Conservation (phyloP, 2,888 invertebrate genomes). For the Drosophila gaucha region DNA sequence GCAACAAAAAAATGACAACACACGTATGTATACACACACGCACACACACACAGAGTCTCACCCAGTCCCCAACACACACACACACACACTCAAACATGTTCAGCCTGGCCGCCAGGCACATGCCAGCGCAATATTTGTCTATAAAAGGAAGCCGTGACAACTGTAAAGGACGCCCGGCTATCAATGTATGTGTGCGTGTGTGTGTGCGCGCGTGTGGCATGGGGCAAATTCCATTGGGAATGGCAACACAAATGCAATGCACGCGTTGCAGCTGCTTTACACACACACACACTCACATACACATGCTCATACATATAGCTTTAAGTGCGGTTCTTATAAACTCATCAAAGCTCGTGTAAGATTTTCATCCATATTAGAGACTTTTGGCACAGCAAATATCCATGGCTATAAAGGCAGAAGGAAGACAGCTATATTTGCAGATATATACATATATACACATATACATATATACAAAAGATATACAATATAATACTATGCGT, state of each 20-base stretch:
- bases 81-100: constrained; percentile 22
- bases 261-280: constrained; percentile 53
- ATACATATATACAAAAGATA: background rate
- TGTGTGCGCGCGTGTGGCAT: background rate
- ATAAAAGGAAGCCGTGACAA: constrained; percentile 70
- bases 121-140: constrained; percentile 74
- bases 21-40: constrained; percentile 26
- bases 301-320: background rate
- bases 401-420: constrained; percentile 4
- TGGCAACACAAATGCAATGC: constrained; percentile 33
- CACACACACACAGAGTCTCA: constrained; percentile 23
- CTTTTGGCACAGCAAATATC: constrained; percentile 5
- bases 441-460: background rate
- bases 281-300: background rate
- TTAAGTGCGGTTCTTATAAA: constrained; percentile 30
- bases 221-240: constrained; percentile 35
- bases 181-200: background rate
- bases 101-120: constrained; percentile 56
- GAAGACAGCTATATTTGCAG: background rate
- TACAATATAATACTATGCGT: no score
- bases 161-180: constrained; percentile 35
- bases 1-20: constrained; percentile 21
- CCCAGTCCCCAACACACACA: no score
- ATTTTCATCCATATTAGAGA: constrained; percentile 15
- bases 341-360: constrained; percentile 25